Evolutionary conservation across 2,888 invertebrate genomes (phyloP).

Genomic region (Patella caerulea): DNA sequence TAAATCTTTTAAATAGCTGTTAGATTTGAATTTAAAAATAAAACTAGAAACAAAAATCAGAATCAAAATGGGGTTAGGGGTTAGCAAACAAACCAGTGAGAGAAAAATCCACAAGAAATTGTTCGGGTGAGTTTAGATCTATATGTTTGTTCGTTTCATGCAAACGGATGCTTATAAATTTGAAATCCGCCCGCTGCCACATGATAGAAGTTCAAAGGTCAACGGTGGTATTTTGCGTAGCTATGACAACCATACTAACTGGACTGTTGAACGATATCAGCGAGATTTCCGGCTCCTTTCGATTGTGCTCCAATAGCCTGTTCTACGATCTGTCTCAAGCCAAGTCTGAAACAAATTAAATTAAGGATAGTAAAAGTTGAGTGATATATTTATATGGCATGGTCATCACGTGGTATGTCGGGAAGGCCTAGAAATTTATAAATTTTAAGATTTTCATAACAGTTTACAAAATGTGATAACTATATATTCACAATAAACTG

Average conservation of each 20-base stretch:
- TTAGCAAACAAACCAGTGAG: neutral
- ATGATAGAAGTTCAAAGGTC: neutral
- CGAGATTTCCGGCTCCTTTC: constrained; percentile 41
- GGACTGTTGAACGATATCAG: constrained; percentile 45
- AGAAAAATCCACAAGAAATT: neutral
- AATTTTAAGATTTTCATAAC: no score
- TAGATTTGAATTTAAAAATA: no score
- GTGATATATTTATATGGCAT: no score
- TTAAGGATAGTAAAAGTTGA: neutral
- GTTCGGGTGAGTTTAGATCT: neutral
- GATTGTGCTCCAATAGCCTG: constrained; percentile 40
- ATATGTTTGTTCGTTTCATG: neutral
- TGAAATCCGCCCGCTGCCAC: constrained; percentile 8
- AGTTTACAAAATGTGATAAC: no score
- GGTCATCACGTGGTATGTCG: no score
- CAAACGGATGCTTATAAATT: constrained; percentile 6
- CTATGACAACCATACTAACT: constrained; percentile 47
- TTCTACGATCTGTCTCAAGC: constrained; percentile 42
- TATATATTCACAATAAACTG: no score
- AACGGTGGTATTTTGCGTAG: constrained; percentile 10
- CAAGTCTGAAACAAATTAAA: constrained; percentile 27
- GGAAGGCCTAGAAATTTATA: no score
- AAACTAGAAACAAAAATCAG: no score
- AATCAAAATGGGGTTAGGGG: neutral
- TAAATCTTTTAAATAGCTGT: no score